Conservation (phyloP, 2,797 vertebrate species). For the Microtus obscurus region DNA sequence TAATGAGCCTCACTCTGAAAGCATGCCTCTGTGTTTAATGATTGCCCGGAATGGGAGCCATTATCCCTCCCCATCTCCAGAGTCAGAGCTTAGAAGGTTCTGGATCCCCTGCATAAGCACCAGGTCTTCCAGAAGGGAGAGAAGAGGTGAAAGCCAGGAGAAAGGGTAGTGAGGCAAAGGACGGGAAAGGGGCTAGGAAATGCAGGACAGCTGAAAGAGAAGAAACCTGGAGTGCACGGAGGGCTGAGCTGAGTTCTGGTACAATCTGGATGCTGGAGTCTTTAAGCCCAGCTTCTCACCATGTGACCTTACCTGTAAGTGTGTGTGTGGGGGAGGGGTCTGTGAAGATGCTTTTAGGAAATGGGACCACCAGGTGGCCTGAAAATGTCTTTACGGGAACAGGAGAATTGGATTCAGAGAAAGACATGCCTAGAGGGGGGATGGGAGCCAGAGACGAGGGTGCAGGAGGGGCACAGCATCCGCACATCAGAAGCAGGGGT, state of each 20-base stretch:
- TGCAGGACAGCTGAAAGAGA: neutral
- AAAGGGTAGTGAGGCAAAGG: neutral
- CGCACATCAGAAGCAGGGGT: no score
- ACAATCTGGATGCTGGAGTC: accelerated
- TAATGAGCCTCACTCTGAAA: neutral
- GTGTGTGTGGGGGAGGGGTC: no score
- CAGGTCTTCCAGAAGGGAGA: neutral
- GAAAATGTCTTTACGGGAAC: neutral
- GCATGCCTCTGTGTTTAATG: accelerated
- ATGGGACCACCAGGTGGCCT: neutral
- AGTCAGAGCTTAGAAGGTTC: neutral
- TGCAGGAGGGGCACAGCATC: accelerated
- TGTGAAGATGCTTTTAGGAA: accelerated
- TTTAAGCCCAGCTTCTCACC: accelerated
- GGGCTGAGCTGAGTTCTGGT: accelerated
- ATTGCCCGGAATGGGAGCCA: accelerated
- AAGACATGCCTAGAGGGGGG: neutral
- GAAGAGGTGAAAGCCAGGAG: neutral
- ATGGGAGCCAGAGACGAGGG: neutral
- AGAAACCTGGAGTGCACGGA: accelerated
- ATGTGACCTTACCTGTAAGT: no score
- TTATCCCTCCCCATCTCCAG: accelerated
- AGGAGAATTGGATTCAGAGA: neutral
- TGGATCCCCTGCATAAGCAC: neutral
- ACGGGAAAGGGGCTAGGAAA: neutral